A percentile compares a stretch with the other conserved stretches of the same genome.
Evolutionary conservation across 2,888 invertebrate species (phyloP).

Genomic region (Hybos culiciformis): DNA sequence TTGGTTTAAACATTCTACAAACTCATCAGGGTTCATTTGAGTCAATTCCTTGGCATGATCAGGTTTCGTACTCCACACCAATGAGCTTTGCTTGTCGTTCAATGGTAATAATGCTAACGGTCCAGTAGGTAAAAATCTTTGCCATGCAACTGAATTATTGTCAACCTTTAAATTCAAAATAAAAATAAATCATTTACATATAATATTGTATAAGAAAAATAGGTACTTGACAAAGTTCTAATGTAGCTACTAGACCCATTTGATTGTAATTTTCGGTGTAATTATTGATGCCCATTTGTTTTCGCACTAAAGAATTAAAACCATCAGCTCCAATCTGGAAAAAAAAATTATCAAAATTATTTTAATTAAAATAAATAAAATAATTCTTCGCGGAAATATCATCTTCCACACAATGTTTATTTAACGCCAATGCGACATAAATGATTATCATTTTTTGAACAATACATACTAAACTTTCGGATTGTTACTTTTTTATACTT

Average conservation of each 20-base stretch:
- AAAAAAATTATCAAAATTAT: no score
- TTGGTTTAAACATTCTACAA: conserved; percentile 77
- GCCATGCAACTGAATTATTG: conserved; percentile 87
- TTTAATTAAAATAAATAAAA: no score
- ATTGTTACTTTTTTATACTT: no score
- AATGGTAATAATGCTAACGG: conserved; percentile 87
- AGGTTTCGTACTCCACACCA: conserved; percentile 86
- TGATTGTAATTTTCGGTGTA: conserved; percentile 76
- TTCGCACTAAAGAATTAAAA: conserved; percentile 71
- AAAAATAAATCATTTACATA: background rate
- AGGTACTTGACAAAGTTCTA: conserved; percentile 62
- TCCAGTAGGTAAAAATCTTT: conserved; percentile 83
- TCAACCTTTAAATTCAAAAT: conserved; percentile 37
- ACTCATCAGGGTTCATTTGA: conserved; percentile 56
- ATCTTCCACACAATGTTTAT: no score
- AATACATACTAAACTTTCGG: no score
- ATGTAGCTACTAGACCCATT: conserved; percentile 83
- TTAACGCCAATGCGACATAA: no score
- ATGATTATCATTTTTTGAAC: no score
- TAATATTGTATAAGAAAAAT: background rate
- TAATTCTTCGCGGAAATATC: no score
- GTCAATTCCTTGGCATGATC: conserved; percentile 62
- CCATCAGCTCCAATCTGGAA: conserved; percentile 88
- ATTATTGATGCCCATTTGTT: conserved; percentile 67
- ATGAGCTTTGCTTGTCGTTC: conserved; percentile 58